phyloP scores from a whole-genome alignment of 2,113 vertebrate genomes.

The Passer domesticus region DNA sequence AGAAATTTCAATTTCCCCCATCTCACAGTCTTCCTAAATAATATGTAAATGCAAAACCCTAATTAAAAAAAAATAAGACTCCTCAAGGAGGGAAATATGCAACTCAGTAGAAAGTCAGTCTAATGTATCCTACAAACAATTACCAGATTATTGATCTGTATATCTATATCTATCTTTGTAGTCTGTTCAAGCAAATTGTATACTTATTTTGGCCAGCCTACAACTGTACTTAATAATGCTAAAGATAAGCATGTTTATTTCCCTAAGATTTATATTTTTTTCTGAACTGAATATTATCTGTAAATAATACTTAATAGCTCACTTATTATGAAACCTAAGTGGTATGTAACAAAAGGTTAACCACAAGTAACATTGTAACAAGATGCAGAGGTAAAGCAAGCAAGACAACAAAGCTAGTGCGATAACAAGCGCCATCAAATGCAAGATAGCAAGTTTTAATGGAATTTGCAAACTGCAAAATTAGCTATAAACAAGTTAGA shows the following conservation, averaged over 20 bases:
- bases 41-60: neutral
- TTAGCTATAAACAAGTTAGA: neutral
- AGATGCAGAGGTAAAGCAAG: neutral
- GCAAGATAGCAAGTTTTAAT: neutral
- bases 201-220: neutral
- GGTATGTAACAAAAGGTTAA: neutral
- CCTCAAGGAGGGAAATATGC: neutral
- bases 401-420: neutral
- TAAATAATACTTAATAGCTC: neutral
- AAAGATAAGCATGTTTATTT: neutral
- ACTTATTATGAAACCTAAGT: neutral
- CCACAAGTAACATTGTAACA: no score
- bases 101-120: neutral
- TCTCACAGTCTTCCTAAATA: neutral
- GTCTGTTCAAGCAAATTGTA: neutral
- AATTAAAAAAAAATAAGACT: neutral
- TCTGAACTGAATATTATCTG: neutral
- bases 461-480: neutral
- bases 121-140: neutral
- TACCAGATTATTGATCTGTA: neutral
- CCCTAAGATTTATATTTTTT: neutral
- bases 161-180: neutral
- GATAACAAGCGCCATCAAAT: neutral
- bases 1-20: neutral
- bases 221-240: neutral